These are phyloP conservation scores for Drosophila nr. perissopoda DNA, from an alignment of 2,888 invertebrate genomes.

Conservation along the genomic window DNA sequence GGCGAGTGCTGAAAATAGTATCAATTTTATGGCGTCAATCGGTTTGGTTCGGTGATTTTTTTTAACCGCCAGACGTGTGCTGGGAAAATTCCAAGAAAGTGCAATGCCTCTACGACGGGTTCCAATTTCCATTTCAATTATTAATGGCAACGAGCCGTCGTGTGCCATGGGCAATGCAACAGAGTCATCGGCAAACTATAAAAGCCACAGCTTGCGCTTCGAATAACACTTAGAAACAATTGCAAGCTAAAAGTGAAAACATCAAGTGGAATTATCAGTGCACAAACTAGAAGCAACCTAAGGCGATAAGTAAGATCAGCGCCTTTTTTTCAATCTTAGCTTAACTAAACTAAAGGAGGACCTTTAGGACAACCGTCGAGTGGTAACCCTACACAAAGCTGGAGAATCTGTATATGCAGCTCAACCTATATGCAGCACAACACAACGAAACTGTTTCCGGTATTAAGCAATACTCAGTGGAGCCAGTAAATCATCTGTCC, in stretches of 20 bases:
- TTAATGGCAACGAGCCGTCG: conserved; percentile 36
- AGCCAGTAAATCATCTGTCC: conserved; percentile 61
- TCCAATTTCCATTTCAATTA: conserved; percentile 18
- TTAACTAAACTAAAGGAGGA: neutral
- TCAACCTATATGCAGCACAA: conserved; percentile 7
- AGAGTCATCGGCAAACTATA: conserved; percentile 46
- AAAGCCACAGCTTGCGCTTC: conserved; percentile 33
- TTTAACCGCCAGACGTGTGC: conserved; percentile 36
- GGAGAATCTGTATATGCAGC: conserved; percentile 28
- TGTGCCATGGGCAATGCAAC: conserved; percentile 55
- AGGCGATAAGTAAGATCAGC: neutral
- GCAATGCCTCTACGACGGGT: conserved; percentile 26
- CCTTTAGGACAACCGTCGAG: neutral
- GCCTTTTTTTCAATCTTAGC: neutral
- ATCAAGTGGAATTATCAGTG: neutral
- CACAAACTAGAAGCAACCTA: neutral
- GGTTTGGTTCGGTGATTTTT: conserved; percentile 51
- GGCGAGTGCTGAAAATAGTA: conserved; percentile 54
- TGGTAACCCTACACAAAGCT: conserved; percentile 30
- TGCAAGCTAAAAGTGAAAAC: conserved; percentile 26
- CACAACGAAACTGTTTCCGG: neutral
- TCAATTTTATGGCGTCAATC: conserved; percentile 28
- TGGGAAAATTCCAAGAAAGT: conserved; percentile 59
- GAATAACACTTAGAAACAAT: conserved; percentile 32
- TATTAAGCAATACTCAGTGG: conserved; percentile 25